phyloP scores from a whole-genome alignment of 2,113 vertebrate genomes.

The Zeus faber region DNA sequence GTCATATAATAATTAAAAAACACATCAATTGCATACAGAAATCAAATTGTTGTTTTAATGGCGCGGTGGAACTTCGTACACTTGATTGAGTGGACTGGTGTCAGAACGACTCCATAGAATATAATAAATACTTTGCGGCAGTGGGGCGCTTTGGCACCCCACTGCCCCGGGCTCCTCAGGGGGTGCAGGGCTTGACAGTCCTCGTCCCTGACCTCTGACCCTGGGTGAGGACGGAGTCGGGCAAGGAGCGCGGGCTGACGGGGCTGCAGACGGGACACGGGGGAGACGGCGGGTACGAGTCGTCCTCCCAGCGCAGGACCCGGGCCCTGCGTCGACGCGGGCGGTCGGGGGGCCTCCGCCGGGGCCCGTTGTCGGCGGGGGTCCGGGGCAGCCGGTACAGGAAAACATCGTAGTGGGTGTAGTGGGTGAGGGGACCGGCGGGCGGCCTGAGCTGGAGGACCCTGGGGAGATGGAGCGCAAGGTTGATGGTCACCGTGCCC shows the following conservation, averaged over 20 bases:
- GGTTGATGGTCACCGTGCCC: slow-evolving; percentile 48
- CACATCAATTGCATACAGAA: too few species aligned
- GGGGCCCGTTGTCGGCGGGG: slow-evolving; percentile 1
- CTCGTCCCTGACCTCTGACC: background rate
- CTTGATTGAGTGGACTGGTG: background rate
- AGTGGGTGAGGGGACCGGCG: slow-evolving; percentile 20
- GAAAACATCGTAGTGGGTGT: slow-evolving; percentile 55
- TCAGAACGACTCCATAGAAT: too few species aligned
- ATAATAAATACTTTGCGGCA: too few species aligned
- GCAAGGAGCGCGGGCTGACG: slow-evolving; percentile 9
- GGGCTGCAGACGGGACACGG: slow-evolving; percentile 39
- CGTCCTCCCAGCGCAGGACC: slow-evolving; percentile 49
- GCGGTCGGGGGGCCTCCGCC: background rate
- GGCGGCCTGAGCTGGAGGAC: slow-evolving; percentile 14
- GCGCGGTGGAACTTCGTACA: too few species aligned
- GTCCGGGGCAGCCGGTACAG: slow-evolving; percentile 45
- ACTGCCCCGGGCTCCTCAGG: slow-evolving; percentile 7
- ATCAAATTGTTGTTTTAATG: too few species aligned
- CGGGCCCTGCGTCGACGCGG: slow-evolving; percentile 18
- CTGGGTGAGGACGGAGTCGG: background rate
- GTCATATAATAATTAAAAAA: background rate
- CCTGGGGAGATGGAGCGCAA: slow-evolving; percentile 61
- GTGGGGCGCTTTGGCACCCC: background rate
- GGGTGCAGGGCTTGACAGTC: slow-evolving; percentile 4
- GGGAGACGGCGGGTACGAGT: slow-evolving; percentile 29